Evolutionary conservation across 2,113 vertebrate genomes (phyloP).

Genomic region (Pleuronectes platessa): DNA sequence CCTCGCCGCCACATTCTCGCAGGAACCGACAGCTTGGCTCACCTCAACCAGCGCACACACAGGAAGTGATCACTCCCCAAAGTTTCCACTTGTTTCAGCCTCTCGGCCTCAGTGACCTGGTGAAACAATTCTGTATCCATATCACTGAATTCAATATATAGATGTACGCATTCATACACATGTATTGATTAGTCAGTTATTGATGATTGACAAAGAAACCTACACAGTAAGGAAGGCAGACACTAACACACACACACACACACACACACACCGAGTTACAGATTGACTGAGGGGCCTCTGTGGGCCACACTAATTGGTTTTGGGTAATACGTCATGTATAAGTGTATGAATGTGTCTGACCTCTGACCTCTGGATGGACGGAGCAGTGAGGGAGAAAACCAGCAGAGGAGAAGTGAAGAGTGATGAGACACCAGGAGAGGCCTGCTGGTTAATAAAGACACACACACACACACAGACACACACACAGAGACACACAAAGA

Average conservation of each 20-base stretch:
- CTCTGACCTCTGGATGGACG: slow-evolving; percentile 40
- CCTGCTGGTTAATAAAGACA: too few relatives aligned
- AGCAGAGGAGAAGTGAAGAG: background rate
- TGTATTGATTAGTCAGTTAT: too few relatives aligned
- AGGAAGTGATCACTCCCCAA: background rate
- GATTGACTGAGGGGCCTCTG: slow-evolving; percentile 10
- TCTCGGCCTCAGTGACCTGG: background rate
- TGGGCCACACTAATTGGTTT: slow-evolving; percentile 32
- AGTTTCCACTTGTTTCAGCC: background rate
- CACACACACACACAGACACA: background rate
- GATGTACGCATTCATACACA: too few relatives aligned
- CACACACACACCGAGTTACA: slow-evolving; percentile 24
- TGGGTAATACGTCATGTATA: slow-evolving; percentile 61
- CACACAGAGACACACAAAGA: too few relatives aligned
- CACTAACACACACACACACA: background rate
- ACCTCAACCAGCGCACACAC: background rate
- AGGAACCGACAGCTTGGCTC: slow-evolving; percentile 68
- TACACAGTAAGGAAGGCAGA: too few relatives aligned
- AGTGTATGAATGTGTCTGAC: slow-evolving; percentile 41
- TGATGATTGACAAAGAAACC: too few relatives aligned
- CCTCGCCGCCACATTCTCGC: slow-evolving; percentile 9
- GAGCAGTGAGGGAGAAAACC: slow-evolving; percentile 56
- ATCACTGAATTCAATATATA: background rate
- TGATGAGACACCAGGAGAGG: background rate
- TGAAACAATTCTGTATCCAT: background rate